Base-by-base conservation (phyloP, 2,113 vertebrate species). In the Dicrurus megarhynchus region DNA sequence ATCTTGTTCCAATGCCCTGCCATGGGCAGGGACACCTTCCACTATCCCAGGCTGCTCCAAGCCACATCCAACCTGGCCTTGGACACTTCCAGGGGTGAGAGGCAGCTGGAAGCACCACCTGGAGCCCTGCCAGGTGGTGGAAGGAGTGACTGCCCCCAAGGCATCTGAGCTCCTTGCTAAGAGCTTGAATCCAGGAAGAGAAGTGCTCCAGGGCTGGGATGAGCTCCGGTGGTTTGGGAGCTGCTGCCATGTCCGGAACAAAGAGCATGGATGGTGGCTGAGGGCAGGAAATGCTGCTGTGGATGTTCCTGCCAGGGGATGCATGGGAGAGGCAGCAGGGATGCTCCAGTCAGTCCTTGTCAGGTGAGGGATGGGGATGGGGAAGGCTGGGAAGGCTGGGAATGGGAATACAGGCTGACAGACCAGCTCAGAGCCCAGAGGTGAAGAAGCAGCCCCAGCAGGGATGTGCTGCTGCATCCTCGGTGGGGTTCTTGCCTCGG, bases 381-480 rank as follows among this genome's bases (percentile, higher is more conserved):
- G 57, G 49, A 33, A 85, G 8, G 46, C 26, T 63, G 27, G n/a
- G n/a, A 47, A 37, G 46, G 69, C 46, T 35, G 49, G 5, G 7
- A 26, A 13, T 4, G 8, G n/a, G 18, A 70, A 14, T 0, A 0
- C 2, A 1, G 0, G 5, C 46, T n/a, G 59, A 2, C 14, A 41
- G 57, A 21, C 0, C 3, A 42, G 56, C 67, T 79, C 19, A 32
- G 53, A 77, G 33, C 77, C 26, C 15, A 1, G 26, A 32, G 30
- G 6, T 27, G 59, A 32, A 24, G 42, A 63, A 9, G 17, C 75
- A 79, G 11, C 74, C 46, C 30, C 33, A 6, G 5, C 8, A 2
- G 33, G n/a, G 47, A 49, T 0, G 2, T 9, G 55, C 60, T 32
- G 26, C 27, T 0, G 0, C 0, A 4, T 1, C 7, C 0, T 2